Conservation (phyloP, 2,888 invertebrate genomes). For the Thalpophila matura region DNA sequence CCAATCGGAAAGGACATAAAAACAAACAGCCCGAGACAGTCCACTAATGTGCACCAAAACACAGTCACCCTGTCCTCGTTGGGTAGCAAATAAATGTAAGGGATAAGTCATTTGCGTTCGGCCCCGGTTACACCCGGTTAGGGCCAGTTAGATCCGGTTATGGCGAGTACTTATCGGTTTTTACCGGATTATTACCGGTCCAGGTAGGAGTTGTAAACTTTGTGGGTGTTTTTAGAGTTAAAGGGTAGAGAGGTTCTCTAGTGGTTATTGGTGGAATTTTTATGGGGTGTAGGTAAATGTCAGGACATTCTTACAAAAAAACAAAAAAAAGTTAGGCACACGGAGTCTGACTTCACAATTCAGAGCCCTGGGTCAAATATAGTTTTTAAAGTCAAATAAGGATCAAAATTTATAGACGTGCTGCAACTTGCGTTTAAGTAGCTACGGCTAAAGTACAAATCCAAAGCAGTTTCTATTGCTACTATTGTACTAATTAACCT, state of each 20-base stretch:
- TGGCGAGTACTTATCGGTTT: conserved; percentile 67
- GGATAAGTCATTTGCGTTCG: conserved; percentile 72
- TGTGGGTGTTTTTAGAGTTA: conserved; percentile 11
- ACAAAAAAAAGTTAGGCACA: too few relatives aligned
- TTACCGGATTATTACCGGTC: conserved; percentile 48
- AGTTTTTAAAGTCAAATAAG: too few relatives aligned
- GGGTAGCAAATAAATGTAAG: conserved; percentile 65
- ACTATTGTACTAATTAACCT: too few relatives aligned
- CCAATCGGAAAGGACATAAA: conserved; percentile 30
- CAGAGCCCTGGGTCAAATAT: too few relatives aligned
- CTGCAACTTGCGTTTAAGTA: too few relatives aligned
- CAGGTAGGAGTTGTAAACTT: conserved; percentile 36
- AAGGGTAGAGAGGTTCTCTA: not conserved
- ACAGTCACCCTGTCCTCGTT: conserved; percentile 63
- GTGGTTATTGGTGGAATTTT: not conserved
- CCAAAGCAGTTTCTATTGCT: too few relatives aligned
- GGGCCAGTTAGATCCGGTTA: conserved; percentile 64
- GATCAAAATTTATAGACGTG: too few relatives aligned
- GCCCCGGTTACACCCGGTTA: conserved; percentile 48
- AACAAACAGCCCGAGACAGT: conserved; percentile 26
- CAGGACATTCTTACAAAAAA: too few relatives aligned
- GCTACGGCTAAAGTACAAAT: too few relatives aligned
- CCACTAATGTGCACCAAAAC: conserved; percentile 40
- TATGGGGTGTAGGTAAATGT: too few relatives aligned
- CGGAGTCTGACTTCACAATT: too few relatives aligned